A percentile compares a stretch with the other conserved stretches of the same genome.
phyloP scores from a whole-genome alignment of 30 jellyfish, hydroid and myxozoan genomes.

The Aurelia sp. region DNA sequence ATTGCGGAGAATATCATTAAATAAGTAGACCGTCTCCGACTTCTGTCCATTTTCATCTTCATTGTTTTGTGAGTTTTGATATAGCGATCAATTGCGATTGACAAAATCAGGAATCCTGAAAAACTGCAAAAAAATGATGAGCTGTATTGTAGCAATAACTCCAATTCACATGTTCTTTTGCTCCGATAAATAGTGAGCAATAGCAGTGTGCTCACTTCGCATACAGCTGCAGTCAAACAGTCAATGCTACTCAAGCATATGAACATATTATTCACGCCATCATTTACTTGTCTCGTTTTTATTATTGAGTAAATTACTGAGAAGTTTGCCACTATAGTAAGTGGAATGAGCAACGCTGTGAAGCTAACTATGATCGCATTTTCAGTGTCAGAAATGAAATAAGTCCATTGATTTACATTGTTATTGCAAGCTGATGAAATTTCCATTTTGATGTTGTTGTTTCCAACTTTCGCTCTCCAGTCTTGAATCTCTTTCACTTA shows the following conservation, averaged over 20 bases:
- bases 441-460: not conserved
- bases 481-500: too few relatives aligned
- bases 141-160: conserved; percentile 59
- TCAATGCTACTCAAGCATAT: conserved; percentile 30
- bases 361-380: conserved; percentile 6
- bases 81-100: conserved; percentile 54
- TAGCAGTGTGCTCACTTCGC: too few relatives aligned
- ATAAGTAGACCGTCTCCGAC: not conserved
- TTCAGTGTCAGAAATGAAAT: conserved; percentile 6
- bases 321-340: conserved; percentile 28
- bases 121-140: conserved; percentile 42
- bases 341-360: conserved; percentile 41
- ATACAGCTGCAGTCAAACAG: too few relatives aligned
- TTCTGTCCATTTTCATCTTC: conserved; percentile 25
- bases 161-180: conserved; percentile 20
- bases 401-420: conserved; percentile 62
- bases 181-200: conserved; percentile 4
- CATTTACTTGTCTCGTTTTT: conserved; percentile 30
- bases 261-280: conserved; percentile 56
- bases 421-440: conserved; percentile 58
- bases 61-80: conserved; percentile 38
- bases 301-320: conserved; percentile 29
- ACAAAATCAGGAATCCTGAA: conserved; percentile 57
- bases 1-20: conserved; percentile 1
- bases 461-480: too few relatives aligned